These are phyloP conservation scores for Cebidichthys violaceus DNA, from an alignment of 2,113 vertebrate species.

Conservation along the genomic window DNA sequence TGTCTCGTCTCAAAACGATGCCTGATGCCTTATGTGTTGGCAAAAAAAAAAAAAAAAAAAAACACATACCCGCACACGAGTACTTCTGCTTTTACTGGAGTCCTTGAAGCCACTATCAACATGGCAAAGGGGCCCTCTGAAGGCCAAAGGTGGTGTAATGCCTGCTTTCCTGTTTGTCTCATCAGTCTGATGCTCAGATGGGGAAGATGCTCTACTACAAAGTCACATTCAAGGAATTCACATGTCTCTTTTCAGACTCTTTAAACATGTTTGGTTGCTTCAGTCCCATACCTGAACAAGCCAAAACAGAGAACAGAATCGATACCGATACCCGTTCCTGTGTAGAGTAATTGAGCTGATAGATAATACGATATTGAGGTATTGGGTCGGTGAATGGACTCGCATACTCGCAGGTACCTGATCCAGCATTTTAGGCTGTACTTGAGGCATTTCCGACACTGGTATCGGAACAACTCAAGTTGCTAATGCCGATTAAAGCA, in stretches of 20 bases:
- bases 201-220: constrained; percentile 58
- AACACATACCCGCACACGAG: constrained; percentile 15
- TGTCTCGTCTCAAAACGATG: constrained; percentile 67
- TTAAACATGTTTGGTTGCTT: constrained; percentile 2
- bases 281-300: not conserved
- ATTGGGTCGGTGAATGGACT: not conserved
- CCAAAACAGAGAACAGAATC: not conserved
- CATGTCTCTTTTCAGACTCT: constrained; percentile 28
- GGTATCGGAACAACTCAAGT: not conserved
- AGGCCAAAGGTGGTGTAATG: constrained; percentile 50
- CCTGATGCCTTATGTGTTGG: constrained; percentile 61
- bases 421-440: not conserved
- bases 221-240: constrained; percentile 29
- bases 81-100: constrained; percentile 30
- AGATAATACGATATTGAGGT: not conserved
- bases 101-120: constrained; percentile 48
- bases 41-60: constrained; percentile 12
- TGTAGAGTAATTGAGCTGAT: not conserved
- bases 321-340: not conserved
- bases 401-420: not conserved
- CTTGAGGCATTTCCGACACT: not conserved
- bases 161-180: constrained; percentile 73
- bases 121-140: constrained; percentile 46
- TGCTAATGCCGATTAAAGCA: constrained; percentile 21
- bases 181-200: constrained; percentile 67